Base-by-base conservation (phyloP, 2,888 invertebrate species). In the Lepetodrilus schrolli region DNA sequence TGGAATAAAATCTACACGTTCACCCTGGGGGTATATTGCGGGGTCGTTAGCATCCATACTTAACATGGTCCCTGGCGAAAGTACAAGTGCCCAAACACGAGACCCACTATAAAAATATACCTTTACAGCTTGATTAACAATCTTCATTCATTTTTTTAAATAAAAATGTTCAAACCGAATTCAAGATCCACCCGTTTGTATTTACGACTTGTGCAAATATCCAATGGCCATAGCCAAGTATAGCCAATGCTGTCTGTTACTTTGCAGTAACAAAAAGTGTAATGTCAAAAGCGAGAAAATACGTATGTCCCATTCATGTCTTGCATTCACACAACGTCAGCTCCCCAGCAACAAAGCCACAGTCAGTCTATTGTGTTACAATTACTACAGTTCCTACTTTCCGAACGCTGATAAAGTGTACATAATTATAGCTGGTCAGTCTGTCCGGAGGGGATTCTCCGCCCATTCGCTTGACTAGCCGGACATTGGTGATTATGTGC, bases 391-490 rank as follows among this genome's bases (percentile, higher is more conserved):
- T 13, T 13, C 17, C 43, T 17, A 43, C 43, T 43, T 43, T 43
- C 17, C 43, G 43, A 13, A 43, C 43, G 13, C 58, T 58, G 58
- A 58, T 58, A 58, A 58, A 58, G 58, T 58, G 58, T 30, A n/a
- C 26, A 58, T 58, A 58, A 58, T 58, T 17, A 58, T n/a, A 7
- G 30, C 17, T 58, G 58, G 58, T 58, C 58, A 58, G 30, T 30
- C 7, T 58, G 58, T 58, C 58, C 58, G 23, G 58, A 30, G 58
- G 58, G 58, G 7, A 58, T 26, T n/a, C 58, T 30, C 26, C 58
- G 58, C 58, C 58, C 58, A 34, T 30, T 30, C 17, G 17, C 58
- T 58, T 58, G 58, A 58, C 58, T 34, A 58, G 30, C 58, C 58
- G 58, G 58, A 58, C 58, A 34, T 30, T 21, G 58, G 30, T 58